Conservation (phyloP, 2,113 vertebrate genomes). For the Campylomormyrus tamandua region DNA sequence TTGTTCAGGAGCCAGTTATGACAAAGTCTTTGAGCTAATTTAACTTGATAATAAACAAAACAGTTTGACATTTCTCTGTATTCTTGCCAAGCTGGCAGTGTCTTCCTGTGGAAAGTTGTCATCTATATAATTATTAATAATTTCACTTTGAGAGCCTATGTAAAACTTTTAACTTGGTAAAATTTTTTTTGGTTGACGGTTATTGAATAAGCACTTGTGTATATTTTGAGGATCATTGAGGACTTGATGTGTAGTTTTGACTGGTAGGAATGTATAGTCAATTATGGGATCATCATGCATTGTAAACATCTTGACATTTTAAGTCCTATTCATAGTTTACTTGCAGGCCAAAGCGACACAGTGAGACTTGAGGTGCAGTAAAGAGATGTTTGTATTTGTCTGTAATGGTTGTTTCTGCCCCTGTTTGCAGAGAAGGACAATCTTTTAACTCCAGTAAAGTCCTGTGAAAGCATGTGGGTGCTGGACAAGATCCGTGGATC, state of each 20-base stretch:
- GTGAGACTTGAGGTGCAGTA: background rate
- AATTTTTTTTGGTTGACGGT: background rate
- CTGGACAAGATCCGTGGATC: conserved; percentile 84
- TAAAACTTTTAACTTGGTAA: background rate
- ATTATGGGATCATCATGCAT: background rate
- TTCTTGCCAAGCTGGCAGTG: background rate
- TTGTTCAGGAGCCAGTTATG: background rate
- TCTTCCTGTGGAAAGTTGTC: background rate
- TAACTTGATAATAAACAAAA: background rate
- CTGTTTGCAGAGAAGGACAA: conserved; percentile 42
- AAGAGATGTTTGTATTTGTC: background rate
- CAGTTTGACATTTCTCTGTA: background rate
- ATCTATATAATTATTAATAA: background rate
- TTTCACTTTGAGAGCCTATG: background rate
- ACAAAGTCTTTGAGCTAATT: background rate
- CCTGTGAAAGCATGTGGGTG: conserved; percentile 75
- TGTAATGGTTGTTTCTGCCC: background rate
- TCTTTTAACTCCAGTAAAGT: conserved; percentile 22
- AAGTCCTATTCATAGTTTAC: background rate
- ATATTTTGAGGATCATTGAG: background rate
- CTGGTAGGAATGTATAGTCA: background rate
- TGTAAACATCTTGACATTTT: background rate
- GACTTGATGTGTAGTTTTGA: background rate
- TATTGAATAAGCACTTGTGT: background rate
- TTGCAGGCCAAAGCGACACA: background rate